Base-by-base conservation (phyloP, 2,888 invertebrate species). In the Cataglyphis cursor region DNA sequence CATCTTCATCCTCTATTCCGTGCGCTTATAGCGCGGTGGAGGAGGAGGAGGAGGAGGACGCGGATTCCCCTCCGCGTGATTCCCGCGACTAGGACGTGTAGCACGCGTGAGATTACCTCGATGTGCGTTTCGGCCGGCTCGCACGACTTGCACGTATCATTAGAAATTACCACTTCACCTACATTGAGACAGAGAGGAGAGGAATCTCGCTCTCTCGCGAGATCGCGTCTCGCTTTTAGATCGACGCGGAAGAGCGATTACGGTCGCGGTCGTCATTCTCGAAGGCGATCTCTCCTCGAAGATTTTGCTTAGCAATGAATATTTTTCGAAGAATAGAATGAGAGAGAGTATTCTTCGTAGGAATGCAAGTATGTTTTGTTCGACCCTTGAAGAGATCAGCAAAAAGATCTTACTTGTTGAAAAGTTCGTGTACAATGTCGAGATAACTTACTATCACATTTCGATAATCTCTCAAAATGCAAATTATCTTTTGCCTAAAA, bases 81-180 rank as follows among this genome's bases (percentile, higher is more conserved):
- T 44, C 35, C 62, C 48, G 70, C n/a, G 61, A 9, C 28, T 54
- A n/a, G 59, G 59, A 35, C 81, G 61, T 3, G 35, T 48, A n/a
- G 59, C 54, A 35, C 81, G 41, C 82, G 62, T 57, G 57, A 64
- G 44, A 78, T 78, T 78, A 57, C 78, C 74, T 83, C 59, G 38
- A 61, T 8, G 8, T 81, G 85, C 41, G 48, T 38, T 65, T 44
- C 59, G 66, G 72, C 80, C 78, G 62, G 68, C 65, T 57, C 85
- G 78, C 70, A 48, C 70, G 59, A n/a, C 54, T 44, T 61, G 75
- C 65, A 65, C 64, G 84, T 83, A 75, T 81, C 84, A 85, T 86
- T 89, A 89, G 89, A 89, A 89, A 84, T 76, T 51, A 66, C 81
- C 76, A 89, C 86, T 89, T 89, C 84, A 89, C 89, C 90, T 90